These are phyloP conservation scores for Helicoverpa armigera DNA, from an alignment of 1,140 invertebrate genomes.

Conservation along the genomic window DNA sequence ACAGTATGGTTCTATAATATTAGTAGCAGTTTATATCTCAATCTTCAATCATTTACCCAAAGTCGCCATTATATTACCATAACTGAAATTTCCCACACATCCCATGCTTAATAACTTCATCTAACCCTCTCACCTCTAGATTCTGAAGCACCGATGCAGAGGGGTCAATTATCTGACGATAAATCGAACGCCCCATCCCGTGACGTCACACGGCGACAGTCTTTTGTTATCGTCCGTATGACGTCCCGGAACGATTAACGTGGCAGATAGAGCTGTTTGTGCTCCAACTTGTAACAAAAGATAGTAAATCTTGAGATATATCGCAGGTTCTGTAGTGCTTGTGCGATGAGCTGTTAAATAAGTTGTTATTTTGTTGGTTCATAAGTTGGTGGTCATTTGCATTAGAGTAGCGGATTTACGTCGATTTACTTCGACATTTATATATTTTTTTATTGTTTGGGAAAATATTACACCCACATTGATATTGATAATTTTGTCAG, in stretches of 20 bases:
- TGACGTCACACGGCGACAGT: conserved; percentile 33
- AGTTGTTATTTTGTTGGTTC: conserved; percentile 14
- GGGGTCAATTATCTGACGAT: conserved; percentile 47
- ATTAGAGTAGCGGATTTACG: not conserved
- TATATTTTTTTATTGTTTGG: too few species aligned
- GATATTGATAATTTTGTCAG: too few species aligned
- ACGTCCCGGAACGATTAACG: conserved; percentile 39
- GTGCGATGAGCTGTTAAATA: conserved; percentile 12
- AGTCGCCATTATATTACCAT: too few species aligned
- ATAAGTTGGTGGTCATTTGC: not conserved
- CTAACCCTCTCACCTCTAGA: not conserved
- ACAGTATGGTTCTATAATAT: too few species aligned
- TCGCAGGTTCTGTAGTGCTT: conserved; percentile 4
- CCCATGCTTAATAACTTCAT: not conserved
- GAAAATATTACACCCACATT: too few species aligned
- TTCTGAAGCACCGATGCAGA: conserved; percentile 24
- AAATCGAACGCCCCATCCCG: conserved; percentile 28
- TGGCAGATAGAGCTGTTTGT: conserved; percentile 40
- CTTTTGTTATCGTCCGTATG: conserved; percentile 42
- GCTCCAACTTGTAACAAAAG: conserved; percentile 4
- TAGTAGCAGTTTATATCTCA: not conserved
- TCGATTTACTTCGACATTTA: too few species aligned
- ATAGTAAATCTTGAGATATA: conserved; percentile 28
- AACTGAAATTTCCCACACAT: not conserved
- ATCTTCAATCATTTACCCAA: not conserved